These are phyloP conservation scores for Drosophila hydei DNA, from an alignment of 1,140 invertebrate genomes.

Conservation along the genomic window DNA sequence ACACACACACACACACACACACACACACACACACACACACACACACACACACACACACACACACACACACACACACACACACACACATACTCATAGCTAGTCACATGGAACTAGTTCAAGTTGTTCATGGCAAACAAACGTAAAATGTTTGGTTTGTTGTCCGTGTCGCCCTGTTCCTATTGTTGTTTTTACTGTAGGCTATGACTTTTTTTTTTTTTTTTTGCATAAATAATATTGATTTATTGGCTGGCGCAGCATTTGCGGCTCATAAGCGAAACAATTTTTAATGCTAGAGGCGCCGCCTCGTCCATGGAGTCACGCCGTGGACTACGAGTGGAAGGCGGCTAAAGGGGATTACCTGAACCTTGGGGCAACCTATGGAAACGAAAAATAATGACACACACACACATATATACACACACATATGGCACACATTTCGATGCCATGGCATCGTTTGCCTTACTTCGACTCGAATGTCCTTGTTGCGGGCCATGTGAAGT, in stretches of 20 bases:
- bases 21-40: slow-evolving; percentile 20
- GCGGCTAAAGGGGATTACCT: background rate
- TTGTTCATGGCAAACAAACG: slow-evolving; percentile 57
- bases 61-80: slow-evolving; percentile 14
- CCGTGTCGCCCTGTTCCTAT: slow-evolving; percentile 14
- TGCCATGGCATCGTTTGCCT: slow-evolving; percentile 20
- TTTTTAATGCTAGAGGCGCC: slow-evolving; percentile 64
- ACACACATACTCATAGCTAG: slow-evolving; percentile 6
- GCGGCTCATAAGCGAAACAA: slow-evolving; percentile 73
- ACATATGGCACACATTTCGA: slow-evolving; percentile 43
- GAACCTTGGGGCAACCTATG: slow-evolving; percentile 9
- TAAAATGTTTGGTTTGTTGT: slow-evolving; percentile 38
- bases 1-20: slow-evolving; percentile 9
- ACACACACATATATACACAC: slow-evolving; percentile 16
- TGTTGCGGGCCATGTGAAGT: slow-evolving; percentile 27
- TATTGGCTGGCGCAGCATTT: slow-evolving; percentile 74
- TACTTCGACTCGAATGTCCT: slow-evolving; percentile 24
- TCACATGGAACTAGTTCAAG: slow-evolving; percentile 67
- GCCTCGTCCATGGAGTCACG: slow-evolving; percentile 6
- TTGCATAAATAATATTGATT: slow-evolving; percentile 82
- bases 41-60: slow-evolving; percentile 16
- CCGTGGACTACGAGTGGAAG: slow-evolving; percentile 9
- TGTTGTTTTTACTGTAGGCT: slow-evolving; percentile 16
- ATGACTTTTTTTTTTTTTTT: slow-evolving; percentile 36
- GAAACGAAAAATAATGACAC: slow-evolving; percentile 33